These are phyloP conservation scores for Chaetura pelagica DNA, from an alignment of 2,113 vertebrate species.

Conservation along the genomic window DNA sequence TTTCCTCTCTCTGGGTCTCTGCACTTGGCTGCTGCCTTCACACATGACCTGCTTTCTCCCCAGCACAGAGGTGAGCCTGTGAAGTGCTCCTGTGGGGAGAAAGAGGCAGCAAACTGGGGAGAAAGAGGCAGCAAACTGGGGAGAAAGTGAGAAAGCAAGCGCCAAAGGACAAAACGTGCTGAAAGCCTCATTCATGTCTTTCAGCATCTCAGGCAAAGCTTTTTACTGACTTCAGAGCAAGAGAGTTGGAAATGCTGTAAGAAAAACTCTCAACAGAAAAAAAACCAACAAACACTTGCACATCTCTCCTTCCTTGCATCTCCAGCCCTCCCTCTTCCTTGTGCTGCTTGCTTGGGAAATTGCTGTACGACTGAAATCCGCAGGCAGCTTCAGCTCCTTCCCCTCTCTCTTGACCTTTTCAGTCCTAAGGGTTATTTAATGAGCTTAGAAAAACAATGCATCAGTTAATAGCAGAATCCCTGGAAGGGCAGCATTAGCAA, in stretches of 20 bases:
- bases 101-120: neutral
- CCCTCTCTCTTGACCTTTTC: constrained; percentile 62
- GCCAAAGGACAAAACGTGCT: neutral
- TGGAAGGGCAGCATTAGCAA: constrained; percentile 16
- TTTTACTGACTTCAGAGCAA: neutral
- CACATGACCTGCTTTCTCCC: neutral
- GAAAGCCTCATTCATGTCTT: neutral
- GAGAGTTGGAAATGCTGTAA: neutral
- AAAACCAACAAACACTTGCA: neutral
- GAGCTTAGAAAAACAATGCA: constrained; percentile 63
- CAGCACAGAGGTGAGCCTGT: neutral
- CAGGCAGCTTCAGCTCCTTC: constrained; percentile 42
- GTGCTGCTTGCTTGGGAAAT: neutral
- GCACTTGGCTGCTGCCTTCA: neutral
- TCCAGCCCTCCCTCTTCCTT: neutral
- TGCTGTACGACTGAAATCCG: constrained; percentile 1
- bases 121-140: neutral
- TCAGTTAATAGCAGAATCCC: constrained; percentile 53
- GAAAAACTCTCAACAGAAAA: neutral
- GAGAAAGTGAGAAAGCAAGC: neutral
- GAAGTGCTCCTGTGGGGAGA: neutral
- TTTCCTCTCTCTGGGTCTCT: neutral
- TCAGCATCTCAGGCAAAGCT: neutral
- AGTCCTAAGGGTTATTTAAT: constrained; percentile 64
- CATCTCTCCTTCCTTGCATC: neutral